Percentiles rank a stretch among this genome's conserved stretches.
phyloP scores from a whole-genome alignment of 2,888 invertebrate species.

The Drosophila emarginata region DNA sequence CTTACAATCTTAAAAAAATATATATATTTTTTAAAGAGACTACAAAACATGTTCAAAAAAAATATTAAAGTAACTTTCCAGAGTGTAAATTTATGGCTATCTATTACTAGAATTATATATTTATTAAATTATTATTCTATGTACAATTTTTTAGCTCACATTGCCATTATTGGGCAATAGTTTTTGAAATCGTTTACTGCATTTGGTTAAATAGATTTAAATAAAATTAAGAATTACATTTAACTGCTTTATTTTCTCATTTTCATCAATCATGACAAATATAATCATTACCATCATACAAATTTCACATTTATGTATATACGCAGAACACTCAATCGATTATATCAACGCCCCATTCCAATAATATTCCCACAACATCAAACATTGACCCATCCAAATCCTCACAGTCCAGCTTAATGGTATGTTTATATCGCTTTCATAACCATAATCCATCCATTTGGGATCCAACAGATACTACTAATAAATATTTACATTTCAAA shows the following conservation, averaged over 20 bases:
- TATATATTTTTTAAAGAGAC: no score
- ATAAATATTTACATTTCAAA: not conserved
- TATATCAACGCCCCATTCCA: conserved; percentile 43
- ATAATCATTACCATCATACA: conserved; percentile 35
- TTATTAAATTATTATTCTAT: no score
- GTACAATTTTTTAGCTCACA: no score
- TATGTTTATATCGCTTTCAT: conserved; percentile 8
- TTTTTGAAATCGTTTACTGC: no score
- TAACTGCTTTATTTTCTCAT: conserved; percentile 1
- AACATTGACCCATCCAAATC: conserved; percentile 69
- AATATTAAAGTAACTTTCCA: no score
- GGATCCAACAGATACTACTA: not conserved
- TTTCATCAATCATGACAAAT: conserved; percentile 51
- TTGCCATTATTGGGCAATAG: no score
- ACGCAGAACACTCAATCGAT: conserved; percentile 55
- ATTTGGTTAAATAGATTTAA: not conserved
- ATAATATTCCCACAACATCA: conserved; percentile 53
- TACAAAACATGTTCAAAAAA: no score
- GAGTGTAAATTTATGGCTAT: no score
- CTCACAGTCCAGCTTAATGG: conserved; percentile 45
- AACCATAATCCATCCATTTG: not conserved
- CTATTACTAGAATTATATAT: no score
- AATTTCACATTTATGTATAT: conserved; percentile 33
- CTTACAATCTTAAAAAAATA: no score
- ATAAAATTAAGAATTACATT: not conserved